Evolutionary conservation across 2,113 vertebrate genomes (phyloP), one percentile per base, ranked within the genome.

Genomic region (Chunga burmeisteri): DNA sequence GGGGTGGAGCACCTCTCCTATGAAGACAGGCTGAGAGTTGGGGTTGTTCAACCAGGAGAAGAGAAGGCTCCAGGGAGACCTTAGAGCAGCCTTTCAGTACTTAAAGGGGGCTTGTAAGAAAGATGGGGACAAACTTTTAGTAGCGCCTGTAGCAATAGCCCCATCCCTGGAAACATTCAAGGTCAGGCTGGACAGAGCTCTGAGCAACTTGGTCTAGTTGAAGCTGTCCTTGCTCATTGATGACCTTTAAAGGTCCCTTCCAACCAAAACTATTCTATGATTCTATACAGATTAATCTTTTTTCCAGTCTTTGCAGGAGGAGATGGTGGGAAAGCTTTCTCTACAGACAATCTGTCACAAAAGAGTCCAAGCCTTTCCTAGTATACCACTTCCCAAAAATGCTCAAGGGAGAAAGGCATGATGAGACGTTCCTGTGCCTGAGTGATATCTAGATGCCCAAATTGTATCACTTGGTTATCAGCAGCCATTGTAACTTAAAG

Each of bases 281-380:
- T 55, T 68, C 23, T 68, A 10, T 71, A 27, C 6, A 0, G 0
- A 62, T 72, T 46, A 30, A 16, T 62, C 0, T 0, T 26, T 89
- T 77, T 50, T 63, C 34, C 7, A 34, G 47, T 82, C 38, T 50
- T 71, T 52, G 16, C 22, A 6, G 42, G 20, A 44, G 9, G 29
- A 38, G 47, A 9, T n/a, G 13, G 16, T 68, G 9, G 8, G 9
- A 50, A 38, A 70, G 21, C 38, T 92, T 83, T 77, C 46, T 42
- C 15, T 50, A 1, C 6, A 34, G 71, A 27, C 49, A 58, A 0
- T 55, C 23, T 59, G 44, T 86, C 30, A 68, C 10, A 26, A 27
- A 40, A 42, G 56, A 70, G 16, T 71, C 25, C 36, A 90, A 27
- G 50, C 21, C 23, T 65, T 89, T 65, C 16, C 7, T 36, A 46